Evolutionary conservation across 2,888 invertebrate species (phyloP).

Genomic region (Eueremaeus valkanovi): DNA sequence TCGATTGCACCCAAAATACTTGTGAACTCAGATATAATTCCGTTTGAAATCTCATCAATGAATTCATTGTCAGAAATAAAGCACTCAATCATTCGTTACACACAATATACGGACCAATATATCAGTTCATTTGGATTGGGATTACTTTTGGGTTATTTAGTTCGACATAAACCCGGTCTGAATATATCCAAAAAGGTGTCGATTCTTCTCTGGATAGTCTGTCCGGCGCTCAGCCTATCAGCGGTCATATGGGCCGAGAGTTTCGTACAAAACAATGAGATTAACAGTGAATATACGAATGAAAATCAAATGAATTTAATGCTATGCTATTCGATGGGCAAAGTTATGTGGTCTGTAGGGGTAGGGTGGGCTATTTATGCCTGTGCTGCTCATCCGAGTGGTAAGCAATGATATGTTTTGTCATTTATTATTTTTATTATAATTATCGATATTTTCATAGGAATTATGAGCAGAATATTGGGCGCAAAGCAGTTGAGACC

Average conservation of each 20-base stretch:
- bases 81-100: conserved; percentile 4
- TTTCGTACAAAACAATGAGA: not conserved
- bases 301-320: not conserved
- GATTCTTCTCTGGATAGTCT: not conserved
- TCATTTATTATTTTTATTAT: not conserved
- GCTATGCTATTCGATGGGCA: not conserved
- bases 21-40: not conserved
- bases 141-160: not conserved
- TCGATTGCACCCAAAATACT: not conserved
- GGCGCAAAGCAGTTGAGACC: not conserved
- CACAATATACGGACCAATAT: not conserved
- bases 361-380: not conserved
- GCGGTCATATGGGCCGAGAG: not conserved
- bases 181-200: not conserved
- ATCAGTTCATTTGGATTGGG: not conserved
- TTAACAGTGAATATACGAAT: not conserved
- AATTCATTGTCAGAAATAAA: not conserved
- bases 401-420: not conserved
- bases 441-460: conserved; percentile 12
- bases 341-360: not conserved
- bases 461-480: not conserved
- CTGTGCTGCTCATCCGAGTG: not conserved
- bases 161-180: not conserved
- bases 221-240: not conserved
- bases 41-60: not conserved